A percentile compares a stretch with the other conserved stretches of the same genome.
Evolutionary conservation across 2,888 invertebrate species (phyloP).

Genomic region (Linhomoeus sp.): DNA sequence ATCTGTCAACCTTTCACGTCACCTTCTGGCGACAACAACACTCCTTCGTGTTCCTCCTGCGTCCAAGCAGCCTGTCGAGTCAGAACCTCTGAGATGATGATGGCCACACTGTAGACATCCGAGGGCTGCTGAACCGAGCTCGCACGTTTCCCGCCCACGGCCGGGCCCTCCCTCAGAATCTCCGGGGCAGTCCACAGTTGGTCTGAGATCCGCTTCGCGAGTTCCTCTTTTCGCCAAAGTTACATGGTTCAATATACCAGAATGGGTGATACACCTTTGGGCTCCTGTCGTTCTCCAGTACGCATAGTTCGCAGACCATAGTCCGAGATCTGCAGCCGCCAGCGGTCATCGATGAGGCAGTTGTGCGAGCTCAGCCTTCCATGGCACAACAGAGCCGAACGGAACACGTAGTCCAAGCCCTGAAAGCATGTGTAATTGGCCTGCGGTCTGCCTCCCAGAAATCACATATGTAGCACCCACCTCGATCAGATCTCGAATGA

Average conservation of each 20-base stretch:
- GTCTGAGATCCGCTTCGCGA: too few relatives aligned
- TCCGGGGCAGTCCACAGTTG: constrained; percentile 3
- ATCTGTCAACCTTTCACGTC: too few relatives aligned
- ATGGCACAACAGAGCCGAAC: background rate
- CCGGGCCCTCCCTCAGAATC: background rate
- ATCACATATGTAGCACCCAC: too few relatives aligned
- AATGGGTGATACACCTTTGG: too few relatives aligned
- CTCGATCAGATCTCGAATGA: too few relatives aligned
- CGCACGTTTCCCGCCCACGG: background rate
- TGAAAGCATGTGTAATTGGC: background rate
- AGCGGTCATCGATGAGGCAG: constrained; percentile 2
- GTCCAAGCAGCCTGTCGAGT: background rate
- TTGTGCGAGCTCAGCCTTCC: background rate
- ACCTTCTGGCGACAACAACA: too few relatives aligned
- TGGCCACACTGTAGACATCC: constrained; percentile 3
- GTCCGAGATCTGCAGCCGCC: background rate
- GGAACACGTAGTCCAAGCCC: constrained; percentile 1
- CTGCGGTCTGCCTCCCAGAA: too few relatives aligned
- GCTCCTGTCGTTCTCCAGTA: too few relatives aligned
- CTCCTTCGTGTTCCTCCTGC: too few relatives aligned
- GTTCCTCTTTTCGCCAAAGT: too few relatives aligned
- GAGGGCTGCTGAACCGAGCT: constrained; percentile 2
- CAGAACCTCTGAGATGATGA: constrained; percentile 1
- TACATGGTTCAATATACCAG: too few relatives aligned
- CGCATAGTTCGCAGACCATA: background rate